Evolutionary conservation across 2,888 invertebrate genomes (phyloP).

Genomic region (Microplitis deprimator): DNA sequence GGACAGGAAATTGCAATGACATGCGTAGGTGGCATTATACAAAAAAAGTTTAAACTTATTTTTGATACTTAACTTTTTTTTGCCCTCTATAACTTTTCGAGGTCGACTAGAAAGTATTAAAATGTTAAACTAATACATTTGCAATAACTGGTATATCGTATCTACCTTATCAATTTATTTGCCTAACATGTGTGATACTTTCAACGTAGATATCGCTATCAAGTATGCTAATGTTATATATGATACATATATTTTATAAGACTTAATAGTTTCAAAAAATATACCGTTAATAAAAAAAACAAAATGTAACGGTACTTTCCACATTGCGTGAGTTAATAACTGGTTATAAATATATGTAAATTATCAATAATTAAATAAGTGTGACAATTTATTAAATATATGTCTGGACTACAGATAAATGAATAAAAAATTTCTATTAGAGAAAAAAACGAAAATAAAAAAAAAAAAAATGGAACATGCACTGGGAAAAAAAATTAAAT

Average conservation of each 20-base stretch:
- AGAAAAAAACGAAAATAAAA: too few species aligned
- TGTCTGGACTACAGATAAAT: not conserved
- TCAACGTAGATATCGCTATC: not conserved
- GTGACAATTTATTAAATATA: not conserved
- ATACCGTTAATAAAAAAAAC: not conserved
- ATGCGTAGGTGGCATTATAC: conserved; percentile 29
- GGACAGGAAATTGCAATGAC: conserved; percentile 9
- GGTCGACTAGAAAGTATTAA: conserved; percentile 37
- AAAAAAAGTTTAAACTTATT: conserved; percentile 47
- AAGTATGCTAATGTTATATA: not conserved
- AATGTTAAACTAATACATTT: conserved; percentile 6
- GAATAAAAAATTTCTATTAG: too few species aligned
- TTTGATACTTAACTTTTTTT: conserved; percentile 29
- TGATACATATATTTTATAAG: not conserved
- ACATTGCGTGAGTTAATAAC: not conserved
- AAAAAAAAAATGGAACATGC: too few species aligned
- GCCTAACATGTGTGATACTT: not conserved
- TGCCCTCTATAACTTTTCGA: conserved; percentile 28
- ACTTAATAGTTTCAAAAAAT: not conserved
- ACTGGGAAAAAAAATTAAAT: too few species aligned
- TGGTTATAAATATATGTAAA: not conserved
- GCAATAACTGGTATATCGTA: conserved; percentile 28
- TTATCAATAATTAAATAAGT: not conserved
- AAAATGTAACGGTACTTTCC: not conserved
- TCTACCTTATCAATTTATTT: conserved; percentile 29